Evolutionary conservation across 2,888 invertebrate genomes (phyloP).

Genomic region (Archips xylosteana): DNA sequence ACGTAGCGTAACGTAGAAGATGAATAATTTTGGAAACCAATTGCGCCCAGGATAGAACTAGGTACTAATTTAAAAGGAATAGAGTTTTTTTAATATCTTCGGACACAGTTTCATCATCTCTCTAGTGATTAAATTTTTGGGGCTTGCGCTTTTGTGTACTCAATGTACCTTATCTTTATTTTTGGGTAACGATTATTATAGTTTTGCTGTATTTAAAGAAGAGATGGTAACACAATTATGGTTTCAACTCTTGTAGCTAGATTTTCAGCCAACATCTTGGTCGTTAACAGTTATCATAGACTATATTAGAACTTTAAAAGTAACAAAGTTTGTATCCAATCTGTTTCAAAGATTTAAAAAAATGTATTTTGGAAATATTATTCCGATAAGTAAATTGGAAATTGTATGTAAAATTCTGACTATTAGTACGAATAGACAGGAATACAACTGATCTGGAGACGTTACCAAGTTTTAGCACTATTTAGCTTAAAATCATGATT

Average conservation of each 20-base stretch:
- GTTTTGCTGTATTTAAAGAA: no score
- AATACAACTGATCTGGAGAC: background rate
- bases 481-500: slow-evolving; percentile 12
- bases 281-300: no score
- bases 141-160: background rate
- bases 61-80: no score
- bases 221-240: background rate
- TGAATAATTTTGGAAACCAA: no score
- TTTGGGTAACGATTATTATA: no score
- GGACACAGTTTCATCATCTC: background rate
- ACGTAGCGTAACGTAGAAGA: no score
- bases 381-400: no score
- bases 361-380: background rate
- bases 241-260: background rate
- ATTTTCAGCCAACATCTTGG: background rate
- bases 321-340: background rate
- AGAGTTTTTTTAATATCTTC: no score
- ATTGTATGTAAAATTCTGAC: no score
- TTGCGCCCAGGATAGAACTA: no score
- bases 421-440: background rate
- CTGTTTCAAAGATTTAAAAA: background rate
- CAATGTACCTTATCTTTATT: background rate
- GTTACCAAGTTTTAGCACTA: background rate
- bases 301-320: background rate
- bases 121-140: background rate